Base-by-base conservation (phyloP, 2,888 invertebrate species). In the Drosophila algonquin region DNA sequence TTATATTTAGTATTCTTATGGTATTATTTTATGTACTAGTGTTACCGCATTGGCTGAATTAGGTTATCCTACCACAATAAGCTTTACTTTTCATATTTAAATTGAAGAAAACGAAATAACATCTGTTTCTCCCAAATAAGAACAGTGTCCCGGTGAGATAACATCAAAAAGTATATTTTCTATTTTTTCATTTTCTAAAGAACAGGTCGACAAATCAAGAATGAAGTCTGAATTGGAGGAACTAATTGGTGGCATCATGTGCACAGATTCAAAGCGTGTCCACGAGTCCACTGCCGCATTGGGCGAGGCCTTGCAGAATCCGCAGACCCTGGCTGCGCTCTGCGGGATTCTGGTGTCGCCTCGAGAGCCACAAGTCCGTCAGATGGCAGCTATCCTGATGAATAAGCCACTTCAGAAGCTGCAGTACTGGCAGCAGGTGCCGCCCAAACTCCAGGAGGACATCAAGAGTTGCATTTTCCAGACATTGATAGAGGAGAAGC, bases 331-430 rank as follows among this genome's bases (percentile, higher is more conserved):
- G 69, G 93, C 94, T 32, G 93, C 93, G 48, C 91, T 96, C 69
- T 96, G 95, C 86, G 94, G 94, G 75, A 93, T 96, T 18, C 91
- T 95, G 45, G 94, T 94, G 3, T 93, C 94, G 0, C 94, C 95
- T 14, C 91, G 92, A 50, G 94, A 94, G 82, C 91, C 94, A 2
- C 94, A 96, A 93, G 93, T 96, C 47, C 93, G 96, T 56, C 96
- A 96, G 90, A 96, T 95, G 91, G 95, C 96, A 51, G 95, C 95
- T 44, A 94, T 96, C 53, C 91, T 96, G 55, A 92, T 96, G 27
- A 93, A 95, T 63, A 94, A 95, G 87, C 94, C 94, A 77, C 93
- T 96, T 45, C 92, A 93, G 8, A 96, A 95, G 91, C 91, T 93
- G 62, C 94, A 94, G 70, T 93, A 94, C 75, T 96, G 96, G 96